Evolutionary conservation across 2,797 vertebrate species (phyloP), one percentile per base, ranked within the genome.

Genomic region (Urophycis tenuis): DNA sequence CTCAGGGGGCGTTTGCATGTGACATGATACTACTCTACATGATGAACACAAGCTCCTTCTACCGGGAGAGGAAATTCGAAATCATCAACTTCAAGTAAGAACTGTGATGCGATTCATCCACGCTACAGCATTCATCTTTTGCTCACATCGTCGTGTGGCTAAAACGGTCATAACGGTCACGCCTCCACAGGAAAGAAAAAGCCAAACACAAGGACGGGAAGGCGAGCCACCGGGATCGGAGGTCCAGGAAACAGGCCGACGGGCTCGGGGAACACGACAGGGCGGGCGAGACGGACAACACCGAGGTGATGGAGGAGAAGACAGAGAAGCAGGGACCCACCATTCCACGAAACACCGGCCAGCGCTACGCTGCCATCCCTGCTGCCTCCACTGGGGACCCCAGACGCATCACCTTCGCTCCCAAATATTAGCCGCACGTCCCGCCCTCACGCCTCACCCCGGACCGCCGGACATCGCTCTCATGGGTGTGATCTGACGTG

Each of bases 21-120:
- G 97, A 99, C 81, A 91, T 99, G 92, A 94, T 99, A 67, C 92
- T 99, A 30, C 88, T 99, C 31, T 98, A 98, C 88, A 87, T 98
- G 88, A 96, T 97, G 90, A 95, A 93, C 88, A 97, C 95, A 7
- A 97, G 96, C 79, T 94, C 95, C 73, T 95, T 95, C 80, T 99
- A 98, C 86, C 84, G 97, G 69, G 93, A 96, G 82, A 97, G 93
- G 86, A 99, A 99, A 85, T 99, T 95, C 22, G 97, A 99, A 89
- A 93, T 95, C 92, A 93, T 94, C 75, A 96, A 92, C 95, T 97
- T 93, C 29, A 96, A 94, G 97, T 98, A 93, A 80, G 95, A 79
- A 29, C 36, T 34, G 14, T 75, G 32, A 19, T 25, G 4, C 31
- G 49, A n/a, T 22, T 75, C 19, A 64, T 71, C 45, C 41, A 45